These are phyloP conservation scores for Adoxophyes honmai DNA, from an alignment of 1,140 invertebrate genomes.

Conservation along the genomic window DNA sequence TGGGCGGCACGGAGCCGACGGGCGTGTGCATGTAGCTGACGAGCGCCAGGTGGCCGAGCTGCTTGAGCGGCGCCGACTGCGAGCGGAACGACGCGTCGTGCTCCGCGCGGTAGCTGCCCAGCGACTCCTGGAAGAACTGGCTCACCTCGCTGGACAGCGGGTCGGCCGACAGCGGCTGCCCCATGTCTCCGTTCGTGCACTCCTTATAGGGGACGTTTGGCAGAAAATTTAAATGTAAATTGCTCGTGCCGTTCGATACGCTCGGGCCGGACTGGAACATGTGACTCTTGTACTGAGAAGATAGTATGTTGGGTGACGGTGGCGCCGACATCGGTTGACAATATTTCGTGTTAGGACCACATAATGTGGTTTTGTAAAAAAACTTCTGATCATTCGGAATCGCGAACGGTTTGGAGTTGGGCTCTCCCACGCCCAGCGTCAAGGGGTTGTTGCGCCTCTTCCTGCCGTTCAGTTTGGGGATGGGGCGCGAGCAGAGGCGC, in stretches of 20 bases:
- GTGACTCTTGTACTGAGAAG: constrained; percentile 61
- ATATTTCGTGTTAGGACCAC: constrained; percentile 53
- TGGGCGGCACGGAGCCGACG: constrained; percentile 82
- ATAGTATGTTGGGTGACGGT: constrained; percentile 76
- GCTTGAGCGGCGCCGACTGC: constrained; percentile 86
- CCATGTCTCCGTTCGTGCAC: constrained; percentile 51
- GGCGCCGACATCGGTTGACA: constrained; percentile 79
- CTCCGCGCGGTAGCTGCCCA: constrained; percentile 41
- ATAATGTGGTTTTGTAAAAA: constrained; percentile 47
- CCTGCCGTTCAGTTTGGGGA: constrained; percentile 58
- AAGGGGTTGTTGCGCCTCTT: constrained; percentile 54
- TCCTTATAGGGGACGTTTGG: constrained; percentile 49
- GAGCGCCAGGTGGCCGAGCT: constrained; percentile 62
- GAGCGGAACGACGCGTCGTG: constrained; percentile 78
- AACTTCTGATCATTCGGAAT: constrained; percentile 70
- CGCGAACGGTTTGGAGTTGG: constrained; percentile 56
- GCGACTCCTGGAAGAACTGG: constrained; percentile 74
- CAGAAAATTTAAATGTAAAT: constrained; percentile 56
- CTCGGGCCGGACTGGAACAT: constrained; percentile 50
- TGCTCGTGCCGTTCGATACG: constrained; percentile 55
- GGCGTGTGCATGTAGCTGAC: constrained; percentile 77
- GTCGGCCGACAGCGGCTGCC: constrained; percentile 64
- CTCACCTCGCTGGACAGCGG: constrained; percentile 76
- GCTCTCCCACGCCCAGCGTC: constrained; percentile 47
- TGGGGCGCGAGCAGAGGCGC: constrained; percentile 55